phyloP scores from a whole-genome alignment of 1,140 invertebrate genomes.

The Drosophila funebris region DNA sequence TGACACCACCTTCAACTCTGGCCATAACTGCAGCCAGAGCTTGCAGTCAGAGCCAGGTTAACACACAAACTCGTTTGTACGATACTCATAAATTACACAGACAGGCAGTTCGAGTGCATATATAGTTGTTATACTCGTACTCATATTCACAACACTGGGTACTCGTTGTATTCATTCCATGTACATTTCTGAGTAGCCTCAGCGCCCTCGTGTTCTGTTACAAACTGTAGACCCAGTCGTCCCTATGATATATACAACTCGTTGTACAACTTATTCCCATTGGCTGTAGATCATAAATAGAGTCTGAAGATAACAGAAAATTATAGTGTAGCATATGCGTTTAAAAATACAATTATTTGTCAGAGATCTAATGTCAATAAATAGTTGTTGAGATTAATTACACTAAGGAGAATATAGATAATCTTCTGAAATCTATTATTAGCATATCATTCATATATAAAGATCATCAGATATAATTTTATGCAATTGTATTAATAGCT shows the following conservation, averaged over 20 bases:
- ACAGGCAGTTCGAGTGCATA: conserved; percentile 10
- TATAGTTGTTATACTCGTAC: conserved; percentile 28
- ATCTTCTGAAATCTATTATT: too few species aligned
- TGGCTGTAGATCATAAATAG: conserved; percentile 35
- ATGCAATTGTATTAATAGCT: too few species aligned
- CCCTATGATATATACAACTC: conserved; percentile 31
- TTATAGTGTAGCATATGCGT: neutral
- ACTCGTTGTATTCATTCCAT: conserved; percentile 5
- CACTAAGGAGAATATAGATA: too few species aligned
- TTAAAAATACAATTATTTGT: neutral
- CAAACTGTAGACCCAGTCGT: conserved; percentile 13
- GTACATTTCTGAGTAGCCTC: conserved; percentile 5
- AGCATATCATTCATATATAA: too few species aligned
- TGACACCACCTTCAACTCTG: conserved; percentile 26
- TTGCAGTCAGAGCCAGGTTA: conserved; percentile 9
- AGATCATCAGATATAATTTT: too few species aligned
- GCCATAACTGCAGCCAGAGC: conserved; percentile 4
- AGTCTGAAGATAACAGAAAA: conserved; percentile 11
- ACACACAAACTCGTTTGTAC: conserved; percentile 9
- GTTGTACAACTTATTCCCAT: conserved; percentile 6
- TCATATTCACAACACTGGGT: neutral
- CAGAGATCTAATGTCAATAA: neutral
- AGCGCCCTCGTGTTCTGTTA: conserved; percentile 17
- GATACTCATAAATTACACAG: conserved; percentile 50
- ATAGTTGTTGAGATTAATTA: neutral